A percentile compares a stretch with the other conserved stretches of the same genome.
Conservation (phyloP, 2,113 vertebrate species). For the Isurus oxyrinchus region DNA sequence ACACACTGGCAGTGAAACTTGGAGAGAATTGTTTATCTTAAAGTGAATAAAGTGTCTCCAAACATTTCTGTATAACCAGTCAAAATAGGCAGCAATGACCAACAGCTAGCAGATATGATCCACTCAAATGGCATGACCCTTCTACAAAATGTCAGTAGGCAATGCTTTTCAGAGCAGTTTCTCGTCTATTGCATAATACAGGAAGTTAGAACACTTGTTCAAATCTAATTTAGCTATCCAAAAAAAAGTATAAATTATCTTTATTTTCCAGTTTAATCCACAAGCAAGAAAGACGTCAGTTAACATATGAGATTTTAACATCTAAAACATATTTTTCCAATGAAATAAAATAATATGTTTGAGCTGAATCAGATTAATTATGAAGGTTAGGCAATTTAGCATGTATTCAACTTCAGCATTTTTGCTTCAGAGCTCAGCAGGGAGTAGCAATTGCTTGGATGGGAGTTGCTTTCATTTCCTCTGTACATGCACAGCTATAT, state of each 20-base stretch:
- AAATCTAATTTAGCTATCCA: not conserved
- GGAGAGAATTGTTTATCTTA: not conserved
- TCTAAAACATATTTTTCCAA: not conserved
- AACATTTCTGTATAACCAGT: not conserved
- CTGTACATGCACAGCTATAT: not conserved
- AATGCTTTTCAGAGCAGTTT: not conserved
- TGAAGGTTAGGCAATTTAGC: not conserved
- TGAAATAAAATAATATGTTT: conserved; percentile 5
- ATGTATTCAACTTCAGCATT: not conserved
- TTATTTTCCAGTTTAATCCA: not conserved
- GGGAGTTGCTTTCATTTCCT: conserved; percentile 25
- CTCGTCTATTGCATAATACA: not conserved
- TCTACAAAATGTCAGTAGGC: not conserved
- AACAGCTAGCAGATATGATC: not conserved
- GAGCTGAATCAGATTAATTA: not conserved
- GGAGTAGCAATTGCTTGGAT: not conserved
- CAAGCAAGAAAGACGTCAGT: not conserved
- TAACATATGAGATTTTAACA: not conserved
- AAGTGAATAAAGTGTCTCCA: not conserved
- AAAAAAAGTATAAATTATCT: not conserved
- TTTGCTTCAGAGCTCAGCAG: conserved; percentile 10
- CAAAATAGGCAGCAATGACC: not conserved
- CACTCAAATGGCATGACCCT: not conserved
- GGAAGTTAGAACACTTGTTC: conserved; percentile 13
- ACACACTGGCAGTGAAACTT: not conserved